Conservation (phyloP, 2,888 invertebrate species). For the Eulithis prunata region DNA sequence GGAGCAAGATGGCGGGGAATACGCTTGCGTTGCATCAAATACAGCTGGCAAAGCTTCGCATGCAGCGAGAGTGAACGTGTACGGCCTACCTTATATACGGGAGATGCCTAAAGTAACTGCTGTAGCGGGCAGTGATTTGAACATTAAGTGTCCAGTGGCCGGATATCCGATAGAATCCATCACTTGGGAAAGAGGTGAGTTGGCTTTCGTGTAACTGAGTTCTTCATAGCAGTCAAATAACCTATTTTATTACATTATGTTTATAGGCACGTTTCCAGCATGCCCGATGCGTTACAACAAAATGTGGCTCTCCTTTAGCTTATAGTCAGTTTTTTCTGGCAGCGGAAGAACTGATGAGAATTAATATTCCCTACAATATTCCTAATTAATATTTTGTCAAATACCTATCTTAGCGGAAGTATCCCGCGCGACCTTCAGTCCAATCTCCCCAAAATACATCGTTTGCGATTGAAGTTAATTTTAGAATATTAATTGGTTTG, state of each 20-base stretch:
- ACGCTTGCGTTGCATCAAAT: slow-evolving; percentile 93
- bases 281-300: too few relatives aligned
- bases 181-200: slow-evolving; percentile 94
- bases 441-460: slow-evolving; percentile 41
- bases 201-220: background rate
- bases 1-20: slow-evolving; percentile 95
- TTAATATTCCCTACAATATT: slow-evolving; percentile 32
- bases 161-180: slow-evolving; percentile 95
- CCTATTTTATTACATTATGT: background rate
- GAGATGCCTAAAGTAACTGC: slow-evolving; percentile 95
- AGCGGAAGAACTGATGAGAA: too few relatives aligned
- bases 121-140: slow-evolving; percentile 92
- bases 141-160: slow-evolving; percentile 95
- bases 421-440: slow-evolving; percentile 54
- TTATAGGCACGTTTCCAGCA: background rate
- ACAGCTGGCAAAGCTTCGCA: slow-evolving; percentile 92
- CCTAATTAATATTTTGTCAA: slow-evolving; percentile 60
- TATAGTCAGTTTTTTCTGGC: too few relatives aligned
- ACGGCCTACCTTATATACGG: slow-evolving; percentile 93
- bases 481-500: slow-evolving; percentile 37
- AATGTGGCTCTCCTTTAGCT: too few relatives aligned
- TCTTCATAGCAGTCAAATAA: too few relatives aligned
- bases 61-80: slow-evolving; percentile 94
- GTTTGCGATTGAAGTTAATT: slow-evolving; percentile 42
- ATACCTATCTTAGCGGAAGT: slow-evolving; percentile 48